These are phyloP conservation scores for Dromius quadrimaculatus DNA, from an alignment of 2,888 invertebrate genomes.

Conservation along the genomic window DNA sequence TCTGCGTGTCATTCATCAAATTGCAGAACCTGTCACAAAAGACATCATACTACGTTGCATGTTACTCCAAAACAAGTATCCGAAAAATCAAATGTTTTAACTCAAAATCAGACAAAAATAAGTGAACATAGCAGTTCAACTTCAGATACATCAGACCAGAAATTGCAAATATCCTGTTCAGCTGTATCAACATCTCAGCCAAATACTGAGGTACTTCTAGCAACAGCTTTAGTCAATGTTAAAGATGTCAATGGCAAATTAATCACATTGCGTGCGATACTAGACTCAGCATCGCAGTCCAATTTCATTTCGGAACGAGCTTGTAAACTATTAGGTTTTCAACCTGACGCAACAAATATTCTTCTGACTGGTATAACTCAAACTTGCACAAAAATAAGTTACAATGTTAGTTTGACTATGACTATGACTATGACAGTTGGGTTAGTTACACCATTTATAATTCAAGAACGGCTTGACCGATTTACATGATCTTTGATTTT, in stretches of 20 bases:
- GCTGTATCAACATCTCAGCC: neutral
- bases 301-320: neutral
- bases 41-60: neutral
- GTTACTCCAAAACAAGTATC: neutral
- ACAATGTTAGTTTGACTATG: neutral
- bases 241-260: no score
- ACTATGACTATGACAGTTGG: neutral
- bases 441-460: neutral
- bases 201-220: neutral
- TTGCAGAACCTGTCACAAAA: neutral
- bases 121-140: neutral
- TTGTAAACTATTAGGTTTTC: neutral
- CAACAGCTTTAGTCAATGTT: no score
- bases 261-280: neutral
- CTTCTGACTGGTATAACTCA: neutral
- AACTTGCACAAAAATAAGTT: neutral
- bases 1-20: neutral
- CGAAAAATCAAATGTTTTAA: neutral
- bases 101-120: neutral
- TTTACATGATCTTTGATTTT: no score
- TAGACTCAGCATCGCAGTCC: constrained; percentile 1
- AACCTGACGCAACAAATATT: no score
- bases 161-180: neutral
- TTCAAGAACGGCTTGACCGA: neutral
- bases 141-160: neutral